These are phyloP conservation scores for Mustelus asterias DNA, from an alignment of 2,113 vertebrate species.

Conservation along the genomic window DNA sequence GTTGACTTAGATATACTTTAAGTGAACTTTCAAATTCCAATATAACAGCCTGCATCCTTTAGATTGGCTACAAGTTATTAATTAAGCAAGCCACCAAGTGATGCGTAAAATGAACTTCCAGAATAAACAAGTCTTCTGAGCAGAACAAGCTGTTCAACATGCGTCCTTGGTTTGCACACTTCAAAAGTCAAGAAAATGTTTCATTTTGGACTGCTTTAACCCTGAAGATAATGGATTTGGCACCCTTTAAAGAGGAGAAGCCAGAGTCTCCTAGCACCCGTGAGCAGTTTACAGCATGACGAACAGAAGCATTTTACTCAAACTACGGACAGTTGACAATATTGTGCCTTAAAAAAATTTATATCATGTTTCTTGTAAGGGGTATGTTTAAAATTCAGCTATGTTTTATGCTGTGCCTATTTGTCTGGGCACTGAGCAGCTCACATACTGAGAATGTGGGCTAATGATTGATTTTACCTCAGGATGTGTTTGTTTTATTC, in stretches of 20 bases:
- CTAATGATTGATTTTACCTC: no score
- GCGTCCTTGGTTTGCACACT: not conserved
- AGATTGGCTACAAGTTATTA: not conserved
- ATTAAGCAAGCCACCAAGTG: not conserved
- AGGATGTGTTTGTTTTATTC: no score
- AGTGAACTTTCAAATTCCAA: not conserved
- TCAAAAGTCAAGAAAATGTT: not conserved
- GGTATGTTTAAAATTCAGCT: no score
- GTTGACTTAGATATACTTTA: not conserved
- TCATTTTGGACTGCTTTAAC: not conserved
- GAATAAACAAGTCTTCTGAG: not conserved
- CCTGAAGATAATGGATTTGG: not conserved
- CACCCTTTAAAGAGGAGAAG: not conserved
- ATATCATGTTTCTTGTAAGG: no score
- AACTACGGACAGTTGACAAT: not conserved
- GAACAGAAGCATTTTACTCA: not conserved
- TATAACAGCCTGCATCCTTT: not conserved
- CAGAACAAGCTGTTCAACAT: not conserved
- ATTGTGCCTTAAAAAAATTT: no score
- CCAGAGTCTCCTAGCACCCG: not conserved
- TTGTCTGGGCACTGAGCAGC: no score
- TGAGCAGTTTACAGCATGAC: not conserved
- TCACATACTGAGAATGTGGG: no score
- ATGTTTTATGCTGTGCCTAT: no score
- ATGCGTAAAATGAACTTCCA: not conserved